Evolutionary conservation across 2,797 vertebrate species (phyloP).

Genomic region (Poecilia picta): DNA sequence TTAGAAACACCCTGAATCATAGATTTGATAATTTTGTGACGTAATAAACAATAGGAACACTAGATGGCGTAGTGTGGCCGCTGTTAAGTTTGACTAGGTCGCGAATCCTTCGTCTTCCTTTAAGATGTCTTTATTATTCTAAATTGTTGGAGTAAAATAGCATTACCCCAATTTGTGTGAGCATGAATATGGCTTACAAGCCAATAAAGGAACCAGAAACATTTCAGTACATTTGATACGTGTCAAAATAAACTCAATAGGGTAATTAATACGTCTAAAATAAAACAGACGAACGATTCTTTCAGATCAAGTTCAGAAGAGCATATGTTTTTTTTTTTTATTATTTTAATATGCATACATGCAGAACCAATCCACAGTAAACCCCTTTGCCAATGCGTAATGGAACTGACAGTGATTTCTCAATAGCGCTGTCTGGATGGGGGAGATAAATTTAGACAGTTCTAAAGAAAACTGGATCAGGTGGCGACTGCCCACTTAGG

Average conservation of each 20-base stretch:
- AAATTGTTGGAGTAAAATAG: not conserved
- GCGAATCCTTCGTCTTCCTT: not conserved
- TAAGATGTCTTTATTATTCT: not conserved
- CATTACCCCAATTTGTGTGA: not conserved
- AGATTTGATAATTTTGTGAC: not conserved
- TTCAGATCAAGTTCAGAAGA: not conserved
- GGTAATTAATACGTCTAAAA: not conserved
- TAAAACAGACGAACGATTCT: not conserved
- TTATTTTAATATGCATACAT: not conserved
- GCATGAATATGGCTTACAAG: not conserved
- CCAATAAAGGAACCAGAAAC: not conserved
- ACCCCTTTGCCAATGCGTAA: not conserved
- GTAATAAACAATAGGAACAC: conserved; percentile 31
- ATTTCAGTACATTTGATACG: not conserved
- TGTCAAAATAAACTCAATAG: not conserved
- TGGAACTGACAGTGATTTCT: conserved; percentile 6
- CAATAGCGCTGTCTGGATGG: conserved; percentile 1
- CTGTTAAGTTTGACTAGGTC: not conserved
- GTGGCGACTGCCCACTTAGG: conserved; percentile 67
- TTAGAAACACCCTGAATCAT: not conserved
- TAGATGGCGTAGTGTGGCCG: conserved; percentile 62
- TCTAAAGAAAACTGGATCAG: conserved; percentile 53
- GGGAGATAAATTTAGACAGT: conserved; percentile 43
- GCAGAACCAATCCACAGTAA: not conserved
- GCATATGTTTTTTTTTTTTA: not conserved